Evolutionary conservation across 2,888 invertebrate genomes (phyloP), one percentile per base, ranked within the genome.

Genomic region (Dusona sp.): DNA sequence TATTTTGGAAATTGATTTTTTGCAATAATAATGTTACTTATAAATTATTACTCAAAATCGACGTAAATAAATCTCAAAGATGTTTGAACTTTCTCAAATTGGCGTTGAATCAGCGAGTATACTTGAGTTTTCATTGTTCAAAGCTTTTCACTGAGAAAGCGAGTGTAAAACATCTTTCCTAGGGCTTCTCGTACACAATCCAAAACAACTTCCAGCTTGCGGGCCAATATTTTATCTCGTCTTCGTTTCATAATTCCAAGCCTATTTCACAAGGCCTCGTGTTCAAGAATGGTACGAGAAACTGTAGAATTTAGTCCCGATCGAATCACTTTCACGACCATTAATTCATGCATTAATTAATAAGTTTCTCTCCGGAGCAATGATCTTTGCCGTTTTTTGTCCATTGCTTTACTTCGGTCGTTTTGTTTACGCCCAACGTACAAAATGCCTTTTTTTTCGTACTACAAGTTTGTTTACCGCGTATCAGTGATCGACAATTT

Each of bases 141-240:
- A 11, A 29, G 29, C 1, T 57, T 25, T 57, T 3, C 4, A 57
- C 57, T 29, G 4, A 29, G 13, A 57, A 13, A 29, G 9, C 13
- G 13, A 25, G 57, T 57, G 57, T 13, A 9, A 57, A 25, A 29
- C 57, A 13, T 57, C 25, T 57, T 54, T 54, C 54, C 22, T 25
- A 42, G 74, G 16, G 57, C 51, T 77, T 68, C 64, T 64, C 29
- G 65, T 16, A 48, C 45, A 64, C 29, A 11, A 51, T 57, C 42
- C 38, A 19, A 38, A 54, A 68, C 25, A 78, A 77, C 83, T 83
- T 83, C 65, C 78, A 73, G 33, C 19, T 13, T 64, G 36, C 45
- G 16, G 51, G 65, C 45, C 74, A 73, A 64, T 36, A 16, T 57
- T 33, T 65, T 38, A 64, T 64, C 84, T 64, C 68, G 74, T 79